A percentile compares a stretch with the other conserved stretches of the same genome.
Conservation (phyloP, 2,113 vertebrate species). For the Proteles cristata region DNA sequence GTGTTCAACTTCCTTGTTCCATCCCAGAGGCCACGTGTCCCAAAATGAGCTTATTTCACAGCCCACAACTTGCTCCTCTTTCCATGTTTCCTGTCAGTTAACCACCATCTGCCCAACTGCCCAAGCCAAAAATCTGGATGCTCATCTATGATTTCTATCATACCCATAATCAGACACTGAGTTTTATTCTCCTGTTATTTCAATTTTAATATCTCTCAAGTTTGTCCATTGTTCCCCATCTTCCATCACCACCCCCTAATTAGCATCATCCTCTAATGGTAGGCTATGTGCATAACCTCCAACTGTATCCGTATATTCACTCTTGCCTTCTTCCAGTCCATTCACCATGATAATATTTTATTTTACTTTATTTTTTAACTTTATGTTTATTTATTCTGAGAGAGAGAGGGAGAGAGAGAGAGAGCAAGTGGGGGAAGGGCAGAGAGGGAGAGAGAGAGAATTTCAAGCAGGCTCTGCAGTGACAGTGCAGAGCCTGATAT, state of each 20-base stretch:
- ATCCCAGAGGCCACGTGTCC: neutral
- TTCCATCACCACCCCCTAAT: no score
- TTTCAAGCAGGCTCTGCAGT: no score
- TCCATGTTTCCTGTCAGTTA: neutral
- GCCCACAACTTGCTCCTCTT: neutral
- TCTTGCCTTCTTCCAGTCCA: neutral
- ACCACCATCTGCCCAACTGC: neutral
- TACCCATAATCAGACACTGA: neutral
- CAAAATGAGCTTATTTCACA: neutral
- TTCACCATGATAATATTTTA: neutral
- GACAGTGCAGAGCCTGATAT: no score
- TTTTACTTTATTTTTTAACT: no score
- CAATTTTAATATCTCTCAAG: neutral
- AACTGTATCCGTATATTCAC: neutral
- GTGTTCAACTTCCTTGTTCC: neutral
- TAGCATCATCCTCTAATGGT: neutral
- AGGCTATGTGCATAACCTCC: neutral
- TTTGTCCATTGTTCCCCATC: neutral
- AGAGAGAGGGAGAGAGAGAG: no score
- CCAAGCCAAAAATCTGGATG: neutral
- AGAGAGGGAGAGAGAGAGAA: no score
- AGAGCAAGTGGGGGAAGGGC: no score
- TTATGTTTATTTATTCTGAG: no score
- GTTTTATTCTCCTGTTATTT: neutral
- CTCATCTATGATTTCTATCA: neutral